A percentile compares a stretch with the other conserved stretches of the same genome.
phyloP scores from a whole-genome alignment of 2,888 invertebrate species.

The Cryptosula pallasiana region DNA sequence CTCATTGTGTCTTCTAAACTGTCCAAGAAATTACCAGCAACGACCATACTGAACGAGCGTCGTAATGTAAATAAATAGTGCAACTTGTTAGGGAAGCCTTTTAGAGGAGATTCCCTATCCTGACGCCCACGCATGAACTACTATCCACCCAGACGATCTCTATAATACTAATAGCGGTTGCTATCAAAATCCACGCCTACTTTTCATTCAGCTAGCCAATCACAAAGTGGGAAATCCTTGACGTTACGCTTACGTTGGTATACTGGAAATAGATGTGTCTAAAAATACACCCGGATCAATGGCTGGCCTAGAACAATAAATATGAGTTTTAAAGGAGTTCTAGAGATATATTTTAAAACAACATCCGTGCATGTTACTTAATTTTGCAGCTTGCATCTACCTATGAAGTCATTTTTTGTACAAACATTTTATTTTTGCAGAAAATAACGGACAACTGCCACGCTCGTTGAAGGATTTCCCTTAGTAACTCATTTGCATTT shows the following conservation, averaged over 20 bases:
- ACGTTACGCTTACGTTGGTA: conserved; percentile 20
- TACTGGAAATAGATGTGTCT: neutral
- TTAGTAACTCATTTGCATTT: neutral
- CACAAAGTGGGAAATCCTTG: neutral
- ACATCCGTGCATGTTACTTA: neutral
- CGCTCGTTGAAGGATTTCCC: neutral
- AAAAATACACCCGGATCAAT: neutral
- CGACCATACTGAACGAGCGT: neutral
- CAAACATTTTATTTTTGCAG: neutral
- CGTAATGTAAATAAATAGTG: neutral
- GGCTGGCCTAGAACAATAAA: neutral
- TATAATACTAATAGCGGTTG: too few relatives aligned
- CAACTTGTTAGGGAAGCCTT: conserved; percentile 19
- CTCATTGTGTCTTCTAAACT: neutral
- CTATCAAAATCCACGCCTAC: conserved; percentile 3
- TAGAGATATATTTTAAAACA: neutral
- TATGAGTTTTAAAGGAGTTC: neutral
- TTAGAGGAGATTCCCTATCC: conserved; percentile 12
- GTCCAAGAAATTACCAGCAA: neutral
- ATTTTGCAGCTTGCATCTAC: neutral
- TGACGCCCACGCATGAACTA: conserved; percentile 18
- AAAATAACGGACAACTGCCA: neutral
- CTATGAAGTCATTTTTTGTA: neutral
- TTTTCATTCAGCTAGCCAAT: conserved; percentile 20
- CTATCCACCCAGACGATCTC: neutral